These are phyloP conservation scores for Phycodurus eques DNA, from an alignment of 2,113 vertebrate genomes.

Conservation along the genomic window DNA sequence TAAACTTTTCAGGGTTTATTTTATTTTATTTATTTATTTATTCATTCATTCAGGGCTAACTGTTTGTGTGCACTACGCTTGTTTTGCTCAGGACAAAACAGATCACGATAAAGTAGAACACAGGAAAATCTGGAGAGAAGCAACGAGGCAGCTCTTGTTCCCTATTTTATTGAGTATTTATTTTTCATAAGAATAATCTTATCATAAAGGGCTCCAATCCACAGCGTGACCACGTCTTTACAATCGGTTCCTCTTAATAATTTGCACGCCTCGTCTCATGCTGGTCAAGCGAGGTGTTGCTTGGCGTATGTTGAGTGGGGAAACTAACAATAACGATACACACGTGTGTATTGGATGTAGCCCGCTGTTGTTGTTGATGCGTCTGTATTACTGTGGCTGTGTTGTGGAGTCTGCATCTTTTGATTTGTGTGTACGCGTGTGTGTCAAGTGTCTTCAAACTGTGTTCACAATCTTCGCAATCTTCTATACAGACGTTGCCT, in stretches of 20 bases:
- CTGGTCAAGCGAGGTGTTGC: not conserved
- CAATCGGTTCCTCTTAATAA: constrained; percentile 51
- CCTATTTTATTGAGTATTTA: not conserved
- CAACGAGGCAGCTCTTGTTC: constrained; percentile 59
- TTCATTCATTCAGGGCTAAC: constrained; percentile 8
- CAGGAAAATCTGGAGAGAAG: constrained; percentile 27
- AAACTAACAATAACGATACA: not conserved
- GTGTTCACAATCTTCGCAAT: constrained; percentile 63
- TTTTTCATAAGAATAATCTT: constrained; percentile 36
- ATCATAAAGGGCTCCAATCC: constrained; percentile 70
- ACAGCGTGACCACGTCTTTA: constrained; percentile 50
- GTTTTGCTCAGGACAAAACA: constrained; percentile 72
- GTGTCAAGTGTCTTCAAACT: constrained; percentile 70
- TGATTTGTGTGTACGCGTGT: constrained; percentile 11
- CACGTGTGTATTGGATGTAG: constrained; percentile 54
- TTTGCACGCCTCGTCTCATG: not conserved
- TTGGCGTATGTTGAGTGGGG: constrained; percentile 17
- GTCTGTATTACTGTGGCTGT: constrained; percentile 71
- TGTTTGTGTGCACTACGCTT: constrained; percentile 67
- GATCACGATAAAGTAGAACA: constrained; percentile 12
- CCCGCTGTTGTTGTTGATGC: constrained; percentile 67
- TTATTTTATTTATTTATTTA: not conserved
- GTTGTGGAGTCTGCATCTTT: constrained; percentile 68
- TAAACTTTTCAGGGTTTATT: not conserved
- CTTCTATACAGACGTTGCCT: constrained; percentile 41